Evolutionary conservation across 2,113 vertebrate species (phyloP), one percentile per base, ranked within the genome.

Genomic region (Cisticola juncidis): DNA sequence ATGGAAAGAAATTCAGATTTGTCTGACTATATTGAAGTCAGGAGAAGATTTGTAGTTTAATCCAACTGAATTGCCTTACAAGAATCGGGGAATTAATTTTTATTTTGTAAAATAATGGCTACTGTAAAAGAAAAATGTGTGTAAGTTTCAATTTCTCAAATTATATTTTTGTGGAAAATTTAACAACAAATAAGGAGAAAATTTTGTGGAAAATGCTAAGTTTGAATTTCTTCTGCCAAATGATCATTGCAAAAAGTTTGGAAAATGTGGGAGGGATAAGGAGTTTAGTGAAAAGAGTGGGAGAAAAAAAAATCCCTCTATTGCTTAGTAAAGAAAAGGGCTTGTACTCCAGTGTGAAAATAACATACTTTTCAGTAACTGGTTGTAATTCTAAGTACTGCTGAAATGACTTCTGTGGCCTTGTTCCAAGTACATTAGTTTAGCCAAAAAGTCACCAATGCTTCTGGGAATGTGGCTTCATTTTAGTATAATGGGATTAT

Each of bases 401-500:
- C 25, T 69, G 35, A 92, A 90, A 86, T 0, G 0, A 92, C 45
- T 92, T 68, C 28, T 64, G 28, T 73, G 62, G 74, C 72, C 68
- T 69, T 80, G 25, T 94, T 94, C 79, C 58, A 91, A 93, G 54
- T 72, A 72, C 53, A 42, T 80, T 85, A 79, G 28, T 74, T 91
- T 84, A 86, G 25, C 36, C 48, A 76, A 88, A 81, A 95, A 90
- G 69, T 91, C 77, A 92, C 61, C 36, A 86, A 2, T 69, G n/a
- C 58, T 91, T 87, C 62, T 94, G 84, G 78, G 50, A 81, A 92
- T 57, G 17, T 76, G 60, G 20, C 40, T 97, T 85, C 57, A 69
- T 85, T 95, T 92, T 56, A 28, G 21, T 69, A 29, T 74, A 82
- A 91, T 94, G 42, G 84, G 36, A 82, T 95, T 95, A 74, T 89